Conservation (phyloP, 2,888 invertebrate genomes). For the Tolmerus cingulatus region DNA sequence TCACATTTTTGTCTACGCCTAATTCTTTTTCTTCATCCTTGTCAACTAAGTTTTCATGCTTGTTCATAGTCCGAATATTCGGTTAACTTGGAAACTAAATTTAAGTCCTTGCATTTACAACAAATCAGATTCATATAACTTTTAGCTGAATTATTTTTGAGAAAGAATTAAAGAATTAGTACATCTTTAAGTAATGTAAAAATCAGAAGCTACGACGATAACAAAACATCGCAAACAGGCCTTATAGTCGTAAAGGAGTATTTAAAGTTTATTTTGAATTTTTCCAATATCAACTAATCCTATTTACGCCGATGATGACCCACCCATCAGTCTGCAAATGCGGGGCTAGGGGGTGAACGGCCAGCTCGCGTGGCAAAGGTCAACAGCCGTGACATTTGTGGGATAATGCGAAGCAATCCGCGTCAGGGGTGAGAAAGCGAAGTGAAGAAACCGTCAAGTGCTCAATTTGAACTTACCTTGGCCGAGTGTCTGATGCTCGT, state of each 20-base stretch:
- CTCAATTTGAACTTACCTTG: neutral
- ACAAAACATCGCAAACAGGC: too few relatives aligned
- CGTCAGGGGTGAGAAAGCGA: neutral
- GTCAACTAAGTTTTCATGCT: too few relatives aligned
- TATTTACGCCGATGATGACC: neutral
- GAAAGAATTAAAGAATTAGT: too few relatives aligned
- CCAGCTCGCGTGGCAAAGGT: neutral
- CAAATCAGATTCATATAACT: too few relatives aligned
- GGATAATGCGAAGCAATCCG: neutral
- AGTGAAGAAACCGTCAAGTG: neutral
- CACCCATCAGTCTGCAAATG: neutral
- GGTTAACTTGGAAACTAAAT: too few relatives aligned
- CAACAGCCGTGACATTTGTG: neutral
- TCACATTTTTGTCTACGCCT: neutral
- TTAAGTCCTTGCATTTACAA: too few relatives aligned
- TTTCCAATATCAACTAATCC: neutral
- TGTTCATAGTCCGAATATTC: too few relatives aligned
- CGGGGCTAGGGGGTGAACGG: neutral
- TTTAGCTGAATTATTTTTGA: too few relatives aligned
- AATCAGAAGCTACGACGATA: too few relatives aligned
- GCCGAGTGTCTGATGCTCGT: neutral
- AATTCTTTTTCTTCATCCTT: neutral
- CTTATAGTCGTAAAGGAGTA: too few relatives aligned
- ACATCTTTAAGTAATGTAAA: too few relatives aligned
- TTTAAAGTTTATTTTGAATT: neutral